phyloP scores from a whole-genome alignment of 2,888 invertebrate genomes.

The Rhagophthalmus giganteus region DNA sequence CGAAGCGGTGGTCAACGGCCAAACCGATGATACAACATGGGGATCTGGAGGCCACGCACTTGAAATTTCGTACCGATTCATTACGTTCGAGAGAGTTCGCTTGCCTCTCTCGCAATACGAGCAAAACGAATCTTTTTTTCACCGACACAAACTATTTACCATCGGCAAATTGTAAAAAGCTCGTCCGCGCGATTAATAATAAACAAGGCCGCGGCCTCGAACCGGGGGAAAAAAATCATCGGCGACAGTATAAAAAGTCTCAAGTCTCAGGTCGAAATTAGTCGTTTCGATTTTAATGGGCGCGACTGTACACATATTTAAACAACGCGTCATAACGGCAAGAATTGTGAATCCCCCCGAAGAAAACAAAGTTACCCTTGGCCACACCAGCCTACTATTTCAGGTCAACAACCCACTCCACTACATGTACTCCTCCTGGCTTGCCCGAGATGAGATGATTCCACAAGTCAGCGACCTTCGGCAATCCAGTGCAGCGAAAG shows the following conservation, averaged over 20 bases:
- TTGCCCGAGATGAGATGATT: constrained; percentile 33
- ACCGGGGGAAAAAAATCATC: too few species aligned
- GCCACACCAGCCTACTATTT: constrained; percentile 43
- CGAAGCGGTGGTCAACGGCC: too few species aligned
- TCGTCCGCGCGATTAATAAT: not conserved
- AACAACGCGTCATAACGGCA: constrained; percentile 6
- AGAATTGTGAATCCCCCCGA: too few species aligned
- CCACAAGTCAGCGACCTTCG: constrained; percentile 39
- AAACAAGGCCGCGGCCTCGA: constrained; percentile 1
- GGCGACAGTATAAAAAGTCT: too few species aligned
- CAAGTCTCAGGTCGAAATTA: not conserved
- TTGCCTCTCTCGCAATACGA: too few species aligned
- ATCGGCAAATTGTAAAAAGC: not conserved
- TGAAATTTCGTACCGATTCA: too few species aligned
- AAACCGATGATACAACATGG: too few species aligned
- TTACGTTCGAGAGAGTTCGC: too few species aligned
- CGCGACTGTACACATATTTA: not conserved
- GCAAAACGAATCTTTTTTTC: too few species aligned
- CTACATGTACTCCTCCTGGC: too few species aligned
- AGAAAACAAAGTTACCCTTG: constrained; percentile 50
- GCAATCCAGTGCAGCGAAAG: constrained; percentile 39
- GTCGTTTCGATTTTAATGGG: not conserved
- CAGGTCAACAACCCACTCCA: constrained; percentile 47
- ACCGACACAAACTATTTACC: constrained; percentile 1
- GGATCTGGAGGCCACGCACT: too few species aligned